Base-by-base conservation (phyloP, 2,888 invertebrate genomes). In the Miltochrista miniata region DNA sequence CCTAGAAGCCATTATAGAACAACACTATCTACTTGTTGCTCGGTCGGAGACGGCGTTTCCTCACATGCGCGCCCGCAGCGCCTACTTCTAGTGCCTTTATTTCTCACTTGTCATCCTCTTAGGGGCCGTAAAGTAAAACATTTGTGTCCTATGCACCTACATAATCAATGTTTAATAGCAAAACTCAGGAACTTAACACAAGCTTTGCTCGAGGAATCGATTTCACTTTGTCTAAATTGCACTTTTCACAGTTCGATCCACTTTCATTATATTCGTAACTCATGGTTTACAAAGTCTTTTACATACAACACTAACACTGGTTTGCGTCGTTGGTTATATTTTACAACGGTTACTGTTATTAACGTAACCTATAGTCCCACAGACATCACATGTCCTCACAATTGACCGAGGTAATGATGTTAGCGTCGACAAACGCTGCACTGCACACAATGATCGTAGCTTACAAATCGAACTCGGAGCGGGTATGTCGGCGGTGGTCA, bases 111-210 rank as follows among this genome's bases (percentile, higher is more conserved):
- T 60, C 54, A 49, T 42, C 55, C 50, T 24, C 40, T 46, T 48
- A 57, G 44, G 61, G 54, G 47, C 63, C 62, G 60, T 68, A 64
- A 72, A 75, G 56, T 65, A 60, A 73, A 68, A 70, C 57, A 51
- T 54, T 43, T 51, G 64, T 68, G 63, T 66, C 62, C 71, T 64
- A 70, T 65, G 62, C 73, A 68, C 69, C 74, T 74, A 75, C 64
- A 7, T 40, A 67, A 68, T 62, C 61, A 68, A 64, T 61, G 54
- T 45, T 45, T 38, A 69, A 71, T 75, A 74, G 85, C 75, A 74
- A 82, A 85, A 81, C 84, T 81, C 87, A 89, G 87, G 87, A 90
- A 91, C 88, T 86, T 85, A 90, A 88, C 85, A 85, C 87, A 90
- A 90, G 90, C 90, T 85, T 84, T 82, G 86, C 87, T 85, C 85